Evolutionary conservation across 1,140 invertebrate species (phyloP), one percentile per base, ranked within the genome.

Genomic region (Philopotamus ludificatus): DNA sequence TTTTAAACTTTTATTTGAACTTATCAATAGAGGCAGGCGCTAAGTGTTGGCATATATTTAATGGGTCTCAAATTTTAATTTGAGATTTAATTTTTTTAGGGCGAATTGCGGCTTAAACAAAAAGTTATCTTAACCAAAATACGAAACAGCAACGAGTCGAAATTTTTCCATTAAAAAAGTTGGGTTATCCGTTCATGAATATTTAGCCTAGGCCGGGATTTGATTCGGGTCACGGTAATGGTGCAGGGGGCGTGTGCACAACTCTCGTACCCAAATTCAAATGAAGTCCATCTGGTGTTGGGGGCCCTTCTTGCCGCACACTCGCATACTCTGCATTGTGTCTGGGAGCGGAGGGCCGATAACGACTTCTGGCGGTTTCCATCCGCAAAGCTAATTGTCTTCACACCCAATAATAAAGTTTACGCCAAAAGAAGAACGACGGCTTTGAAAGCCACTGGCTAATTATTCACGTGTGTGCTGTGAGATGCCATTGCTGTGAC

Each of bases 211-310:
- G 42, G 42, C 54, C 42, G 41, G 41, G 54, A 57, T 57, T 57
- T 39, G 15, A 28, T 57, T 28, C 53, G 51, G 51, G 51, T 34
- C 51, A n/a, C 51, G 51, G 51, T n/a, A 53, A 57, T 57, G 54
- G 54, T 34, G 28, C 28, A 34, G 12, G 15, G 47, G 15, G 3
- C 47, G 47, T 49, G 53, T 39, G 53, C 53, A 53, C 15, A 10
- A n/a, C n/a, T n/a, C 20, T 10, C 3, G 50, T 21, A 4, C 12
- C 34, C 54, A 57, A 57, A 57, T 57, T 57, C 42, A 57, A 57
- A 57, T 57, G 54, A 57, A 42, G 54, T 57, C 54, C 54, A 57
- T 57, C 54, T 57, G 54, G 54, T 39, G 54, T 28, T 20, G 16
- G 26, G n/a, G 21, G 1, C n/a, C 15, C 54, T 28, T 18, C 51